Base-by-base conservation (phyloP, 2,113 vertebrate species). In the Anarrhichthys ocellatus region DNA sequence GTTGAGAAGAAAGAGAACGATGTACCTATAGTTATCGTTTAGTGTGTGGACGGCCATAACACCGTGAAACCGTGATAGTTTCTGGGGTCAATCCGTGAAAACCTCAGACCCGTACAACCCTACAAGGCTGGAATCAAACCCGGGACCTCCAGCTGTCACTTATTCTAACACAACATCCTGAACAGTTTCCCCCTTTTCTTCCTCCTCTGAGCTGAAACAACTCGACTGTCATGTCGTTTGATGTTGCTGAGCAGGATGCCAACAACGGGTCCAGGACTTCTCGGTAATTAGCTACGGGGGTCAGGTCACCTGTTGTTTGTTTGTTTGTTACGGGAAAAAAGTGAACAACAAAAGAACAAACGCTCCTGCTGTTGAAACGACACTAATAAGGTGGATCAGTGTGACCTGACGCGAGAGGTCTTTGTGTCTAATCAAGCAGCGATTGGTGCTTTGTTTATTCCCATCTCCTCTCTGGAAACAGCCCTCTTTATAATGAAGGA, bases 241-340 rank as follows among this genome's bases (percentile, higher is more conserved):
- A 76, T 81, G 42, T 40, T 56, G 14, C 34, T 6, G 34, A 52
- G 34, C 34, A 22, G n/a, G 18, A 79, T 5, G 40, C 50, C 40
- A 48, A 22, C 22, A 48, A 58, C 11, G 17, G 27, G 17, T 48
- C 20, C 42, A 14, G 17, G 72, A 42, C 56, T 22, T 50, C 54
- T 70, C 73, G 67, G 69, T 86, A 80, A 87, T 88, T 79, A 88
- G 65, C 81, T 44, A 56, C 38, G 20, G 48, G 85, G 85, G 73
- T 89, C 84, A 82, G 40, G 75, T 73, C 42, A 22, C 56, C 48
- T 1, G 29, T 46, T 46, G n/a, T 56, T 29, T 80, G n/a, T 56
- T 29, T 80, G 61, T 81, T 81, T 44, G 69, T 56, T 15, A n/a
- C 18, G 20, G 13, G 15, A 46, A 65, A 62, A 66, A 64, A 46